Base-by-base conservation (phyloP, 2,888 invertebrate genomes). In the Hydriomena furcata region DNA sequence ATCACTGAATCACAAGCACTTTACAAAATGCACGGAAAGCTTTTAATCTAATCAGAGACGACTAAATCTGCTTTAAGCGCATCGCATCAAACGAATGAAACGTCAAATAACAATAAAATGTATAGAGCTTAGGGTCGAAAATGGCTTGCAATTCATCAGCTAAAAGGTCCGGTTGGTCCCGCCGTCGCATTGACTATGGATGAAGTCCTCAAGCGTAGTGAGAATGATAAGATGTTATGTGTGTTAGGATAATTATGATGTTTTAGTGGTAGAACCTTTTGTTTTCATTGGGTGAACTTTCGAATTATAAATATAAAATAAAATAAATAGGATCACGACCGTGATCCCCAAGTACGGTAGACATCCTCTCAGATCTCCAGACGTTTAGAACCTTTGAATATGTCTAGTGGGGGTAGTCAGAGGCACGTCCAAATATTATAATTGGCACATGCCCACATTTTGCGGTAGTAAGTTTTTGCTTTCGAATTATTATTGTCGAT, bases 111-210 rank as follows among this genome's bases (percentile, higher is more conserved):
- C 64, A 69, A 74, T 76, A 69, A 71, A 71, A 70, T 62, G 62
- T 64, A 45, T 55, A 63, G 57, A 51, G 44, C 47, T 68, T 73
- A 77, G 63, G 63, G 57, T 59, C 52, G 52, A 63, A 45, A 67
- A 63, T 71, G 51, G 70, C 65, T 56, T 73, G 65, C 60, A 54
- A 62, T 66, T 80, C 78, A 82, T 82, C 79, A 78, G 73, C 76
- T 79, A 82, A 82, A 76, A 80, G 80, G 78, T 71, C 73, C 71
- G 53, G 55, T 47, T 63, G 63, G 65, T 58, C 61, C 37, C 65
- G 32, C 65, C 65, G 52, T 61, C 60, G 55, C 76, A 82, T 82
- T 82, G 83, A 82, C 82, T 84, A 84, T 84, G 83, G 73, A 84
- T 84, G 81, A 73, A 67, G 61, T 58, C 59, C 58, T 52, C 56